phyloP scores from a whole-genome alignment of 2,113 vertebrate genomes.

The Plotosus lineatus region DNA sequence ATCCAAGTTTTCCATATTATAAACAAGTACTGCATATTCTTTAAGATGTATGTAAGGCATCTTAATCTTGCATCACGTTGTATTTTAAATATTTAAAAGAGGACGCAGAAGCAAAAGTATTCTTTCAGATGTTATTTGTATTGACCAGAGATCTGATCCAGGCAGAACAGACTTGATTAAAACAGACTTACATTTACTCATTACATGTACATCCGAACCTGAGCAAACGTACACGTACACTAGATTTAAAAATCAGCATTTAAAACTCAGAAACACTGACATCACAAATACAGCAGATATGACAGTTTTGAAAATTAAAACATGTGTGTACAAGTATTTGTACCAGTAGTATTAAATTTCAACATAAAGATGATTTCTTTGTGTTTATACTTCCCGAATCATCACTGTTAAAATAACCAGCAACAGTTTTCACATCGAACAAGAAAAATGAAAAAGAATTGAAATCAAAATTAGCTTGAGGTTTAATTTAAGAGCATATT shows the following conservation, averaged over 20 bases:
- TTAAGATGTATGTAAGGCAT: not conserved
- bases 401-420: not conserved
- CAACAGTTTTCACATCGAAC: conserved; percentile 49
- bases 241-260: not conserved
- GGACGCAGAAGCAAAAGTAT: not conserved
- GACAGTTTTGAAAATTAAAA: not conserved
- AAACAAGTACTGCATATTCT: too few relatives aligned
- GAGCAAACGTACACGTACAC: not conserved
- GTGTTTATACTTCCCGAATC: not conserved
- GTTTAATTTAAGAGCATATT: conserved; percentile 33
- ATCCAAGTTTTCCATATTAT: too few relatives aligned
- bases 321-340: not conserved
- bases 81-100: not conserved
- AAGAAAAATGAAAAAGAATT: conserved; percentile 18
- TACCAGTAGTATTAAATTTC: not conserved
- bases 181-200: conserved; percentile 15
- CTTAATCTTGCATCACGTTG: not conserved
- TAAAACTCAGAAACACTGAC: conserved; percentile 33
- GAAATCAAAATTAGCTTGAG: conserved; percentile 26
- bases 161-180: conserved; percentile 10
- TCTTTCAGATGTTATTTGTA: conserved; percentile 16
- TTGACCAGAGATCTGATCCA: conserved; percentile 25
- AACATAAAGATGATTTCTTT: not conserved
- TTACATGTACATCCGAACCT: not conserved
- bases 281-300: conserved; percentile 33